Evolutionary conservation across 2,797 vertebrate species (phyloP).

Genomic region (Sebastes minor): DNA sequence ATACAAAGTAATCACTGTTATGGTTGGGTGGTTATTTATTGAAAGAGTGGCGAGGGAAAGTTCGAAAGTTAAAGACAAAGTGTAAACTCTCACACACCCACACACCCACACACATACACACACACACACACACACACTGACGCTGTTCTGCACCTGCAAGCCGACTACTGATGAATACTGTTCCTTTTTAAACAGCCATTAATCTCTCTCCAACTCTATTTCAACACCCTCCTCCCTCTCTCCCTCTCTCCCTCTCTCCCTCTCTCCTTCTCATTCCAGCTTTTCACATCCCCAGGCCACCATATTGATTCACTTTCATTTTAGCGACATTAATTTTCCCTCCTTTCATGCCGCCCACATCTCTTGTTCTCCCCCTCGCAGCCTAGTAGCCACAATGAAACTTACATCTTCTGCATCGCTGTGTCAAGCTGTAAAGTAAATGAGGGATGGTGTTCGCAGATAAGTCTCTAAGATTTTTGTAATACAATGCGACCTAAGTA

Average conservation of each 20-base stretch:
- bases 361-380: constrained; percentile 30
- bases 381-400: constrained; percentile 10
- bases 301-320: constrained; percentile 68
- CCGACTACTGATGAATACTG: constrained; percentile 52
- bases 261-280: constrained; percentile 57
- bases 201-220: constrained; percentile 52
- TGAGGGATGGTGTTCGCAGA: not conserved
- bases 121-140: not conserved
- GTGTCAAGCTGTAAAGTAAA: constrained; percentile 1
- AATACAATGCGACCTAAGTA: not conserved
- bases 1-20: constrained; percentile 33
- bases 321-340: constrained; percentile 58
- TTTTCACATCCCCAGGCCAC: constrained; percentile 59
- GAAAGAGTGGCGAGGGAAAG: constrained; percentile 7
- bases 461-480: not conserved
- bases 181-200: constrained; percentile 66
- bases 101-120: not conserved
- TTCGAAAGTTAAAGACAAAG: constrained; percentile 19
- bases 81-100: constrained; percentile 11
- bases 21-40: constrained; percentile 26
- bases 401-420: constrained; percentile 2
- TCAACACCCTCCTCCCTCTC: constrained; percentile 15
- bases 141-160: constrained; percentile 36
- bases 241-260: not conserved
- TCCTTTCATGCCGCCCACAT: constrained; percentile 33